Base-by-base conservation (phyloP, 2,888 invertebrate genomes). In the Trichopria drosophilae region DNA sequence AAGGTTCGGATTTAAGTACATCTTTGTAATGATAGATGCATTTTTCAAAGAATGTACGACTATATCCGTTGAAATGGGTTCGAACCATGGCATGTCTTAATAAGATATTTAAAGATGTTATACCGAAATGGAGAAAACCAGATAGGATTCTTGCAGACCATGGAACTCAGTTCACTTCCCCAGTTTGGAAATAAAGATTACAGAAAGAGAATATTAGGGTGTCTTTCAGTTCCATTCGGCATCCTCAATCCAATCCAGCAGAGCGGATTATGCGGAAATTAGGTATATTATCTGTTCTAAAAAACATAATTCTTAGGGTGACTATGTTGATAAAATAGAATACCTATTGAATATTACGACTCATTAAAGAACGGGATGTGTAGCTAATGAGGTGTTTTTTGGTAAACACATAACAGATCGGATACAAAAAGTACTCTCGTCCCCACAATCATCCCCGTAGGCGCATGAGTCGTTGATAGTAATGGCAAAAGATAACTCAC, bases 191-290 rank as follows among this genome's bases (percentile, higher is more conserved):
- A 6, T 10, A n/a, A 26, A 23, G 6, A 13, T 4, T 23, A 10
- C 13, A 7, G 16, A 13, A 4, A 9, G 6, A 3, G 12, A 16
- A 18, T 9, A 24, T 23, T 23, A 6, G 24, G 7, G 24, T 39
- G 3, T 3, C 26, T 39, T 23, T n/a, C 6, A 10, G 15, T n/a
- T 39, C 39, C 2, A 24, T 24, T 12, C 23, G 23, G 5, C 39
- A 39, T 23, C 24, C 39, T 3, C 39, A 39, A 13, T 10, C 16
- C 3, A 39, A 39, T 16, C 24, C 39, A 2, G 39, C 26, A 3
- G 39, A 39, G 16, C 23, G 24, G 3, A 28, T 39, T 2, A 39
- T 39, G 39, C 7, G 39, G 9, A 9, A 39, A 24, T 23, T 39
- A 4, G 39, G 39, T 6, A 12, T 15, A 9, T 15, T 20, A 15